Conservation (phyloP, 1,140 invertebrate genomes). For the Aphelenchoides besseyi region DNA sequence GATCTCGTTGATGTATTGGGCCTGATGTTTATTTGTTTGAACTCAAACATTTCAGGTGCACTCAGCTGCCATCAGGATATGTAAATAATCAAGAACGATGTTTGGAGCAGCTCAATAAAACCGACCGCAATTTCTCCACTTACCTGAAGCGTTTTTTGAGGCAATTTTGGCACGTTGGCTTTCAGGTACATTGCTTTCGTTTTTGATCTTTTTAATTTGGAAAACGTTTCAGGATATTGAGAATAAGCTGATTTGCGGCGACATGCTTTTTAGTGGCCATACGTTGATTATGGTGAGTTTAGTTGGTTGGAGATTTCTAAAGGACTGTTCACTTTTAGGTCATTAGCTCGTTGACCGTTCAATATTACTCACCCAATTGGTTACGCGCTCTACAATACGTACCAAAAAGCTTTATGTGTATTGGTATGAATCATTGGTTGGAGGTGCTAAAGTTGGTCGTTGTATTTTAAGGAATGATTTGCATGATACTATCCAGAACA, state of each 20-base stretch:
- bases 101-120: slow-evolving; percentile 22
- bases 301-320: slow-evolving; percentile 33
- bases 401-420: slow-evolving; percentile 10
- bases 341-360: slow-evolving; percentile 43
- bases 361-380: slow-evolving; percentile 42
- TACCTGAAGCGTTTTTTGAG: slow-evolving; percentile 35
- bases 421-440: slow-evolving; percentile 38
- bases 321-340: slow-evolving; percentile 21
- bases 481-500: slow-evolving; percentile 28
- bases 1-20: slow-evolving; percentile 40
- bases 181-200: too few species aligned
- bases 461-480: slow-evolving; percentile 29
- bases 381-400: slow-evolving; percentile 18
- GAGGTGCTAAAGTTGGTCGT: too few species aligned
- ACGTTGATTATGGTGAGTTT: slow-evolving; percentile 54
- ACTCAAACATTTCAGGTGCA: slow-evolving; percentile 23
- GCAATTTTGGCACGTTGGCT: slow-evolving; percentile 43
- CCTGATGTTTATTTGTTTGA: too few species aligned
- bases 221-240: slow-evolving; percentile 50
- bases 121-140: slow-evolving; percentile 28
- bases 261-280: slow-evolving; percentile 58
- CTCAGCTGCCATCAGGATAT: slow-evolving; percentile 47
- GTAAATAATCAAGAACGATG: slow-evolving; percentile 31
- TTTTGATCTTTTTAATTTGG: too few species aligned
- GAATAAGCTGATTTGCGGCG: slow-evolving; percentile 58